phyloP scores from a whole-genome alignment of 2,797 vertebrate species.

The Phalanger gymnotis region DNA sequence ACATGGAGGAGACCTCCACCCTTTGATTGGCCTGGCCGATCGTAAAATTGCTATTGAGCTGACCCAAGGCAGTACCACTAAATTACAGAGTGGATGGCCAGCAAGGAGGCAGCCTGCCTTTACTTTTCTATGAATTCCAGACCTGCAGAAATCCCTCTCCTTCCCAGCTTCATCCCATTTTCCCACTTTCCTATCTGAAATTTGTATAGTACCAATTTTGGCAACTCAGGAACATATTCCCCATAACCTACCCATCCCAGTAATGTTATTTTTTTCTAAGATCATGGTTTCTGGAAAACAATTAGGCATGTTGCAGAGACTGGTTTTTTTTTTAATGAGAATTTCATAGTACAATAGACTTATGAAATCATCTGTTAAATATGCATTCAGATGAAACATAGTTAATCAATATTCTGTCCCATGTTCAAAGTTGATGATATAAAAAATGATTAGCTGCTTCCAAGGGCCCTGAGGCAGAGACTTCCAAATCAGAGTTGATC shows the following conservation, averaged over 20 bases:
- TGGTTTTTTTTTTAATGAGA: background rate
- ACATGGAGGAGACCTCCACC: background rate
- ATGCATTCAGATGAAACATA: conserved; percentile 56
- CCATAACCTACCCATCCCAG: background rate
- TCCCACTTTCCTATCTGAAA: background rate
- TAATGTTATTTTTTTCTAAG: background rate
- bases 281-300: background rate
- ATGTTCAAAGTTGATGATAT: conserved; percentile 62
- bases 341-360: conserved; percentile 18
- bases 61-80: background rate
- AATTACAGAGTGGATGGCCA: background rate
- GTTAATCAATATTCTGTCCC: conserved; percentile 4
- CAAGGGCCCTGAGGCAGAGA: conserved; percentile 45
- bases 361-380: conserved; percentile 44
- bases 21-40: background rate
- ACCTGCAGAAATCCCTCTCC: background rate
- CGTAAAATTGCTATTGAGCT: background rate
- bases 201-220: background rate
- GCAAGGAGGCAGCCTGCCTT: background rate
- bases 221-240: background rate
- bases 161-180: background rate
- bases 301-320: background rate
- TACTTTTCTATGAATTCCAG: background rate
- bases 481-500: conserved; percentile 71
- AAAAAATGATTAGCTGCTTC: conserved; percentile 56